These are phyloP conservation scores for Andrena bicolor DNA, from an alignment of 2,888 invertebrate genomes.

Conservation along the genomic window DNA sequence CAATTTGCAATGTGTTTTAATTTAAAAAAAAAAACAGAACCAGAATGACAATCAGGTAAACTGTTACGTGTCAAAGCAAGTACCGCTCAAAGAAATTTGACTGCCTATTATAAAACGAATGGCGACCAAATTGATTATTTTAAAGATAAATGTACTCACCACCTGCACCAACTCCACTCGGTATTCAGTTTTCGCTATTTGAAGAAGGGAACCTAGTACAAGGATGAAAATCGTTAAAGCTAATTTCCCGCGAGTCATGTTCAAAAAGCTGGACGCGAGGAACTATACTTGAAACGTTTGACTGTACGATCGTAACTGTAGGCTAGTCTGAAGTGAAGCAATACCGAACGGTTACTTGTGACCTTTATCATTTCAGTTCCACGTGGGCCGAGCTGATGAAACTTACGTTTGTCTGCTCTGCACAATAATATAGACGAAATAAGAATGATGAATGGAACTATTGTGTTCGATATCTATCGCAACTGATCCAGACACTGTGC, in stretches of 20 bases:
- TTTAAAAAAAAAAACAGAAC: not conserved
- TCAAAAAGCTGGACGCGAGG: not conserved
- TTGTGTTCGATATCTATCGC: not conserved
- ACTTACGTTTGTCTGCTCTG: not conserved
- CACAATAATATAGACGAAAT: not conserved
- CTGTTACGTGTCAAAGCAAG: not conserved
- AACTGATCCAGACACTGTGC: not conserved
- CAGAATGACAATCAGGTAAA: not conserved
- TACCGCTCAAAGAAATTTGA: not conserved
- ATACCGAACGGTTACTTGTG: not conserved
- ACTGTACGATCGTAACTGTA: conserved; percentile 9
- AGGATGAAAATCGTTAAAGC: conserved; percentile 21
- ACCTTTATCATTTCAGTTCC: conserved; percentile 18
- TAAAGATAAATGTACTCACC: conserved; percentile 52
- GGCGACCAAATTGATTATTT: not conserved
- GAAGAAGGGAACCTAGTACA: conserved; percentile 37
- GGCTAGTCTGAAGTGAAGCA: conserved; percentile 21
- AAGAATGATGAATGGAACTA: not conserved
- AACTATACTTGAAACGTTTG: not conserved
- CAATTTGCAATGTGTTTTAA: not conserved
- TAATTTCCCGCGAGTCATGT: conserved; percentile 28
- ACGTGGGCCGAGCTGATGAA: not conserved
- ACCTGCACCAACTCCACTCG: conserved; percentile 65
- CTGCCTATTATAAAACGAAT: not conserved
- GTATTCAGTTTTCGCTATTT: conserved; percentile 32